Percentiles rank a stretch among this genome's conserved stretches.
Conservation (phyloP, 2,888 invertebrate genomes). For the Margaritifera margaritifera region DNA sequence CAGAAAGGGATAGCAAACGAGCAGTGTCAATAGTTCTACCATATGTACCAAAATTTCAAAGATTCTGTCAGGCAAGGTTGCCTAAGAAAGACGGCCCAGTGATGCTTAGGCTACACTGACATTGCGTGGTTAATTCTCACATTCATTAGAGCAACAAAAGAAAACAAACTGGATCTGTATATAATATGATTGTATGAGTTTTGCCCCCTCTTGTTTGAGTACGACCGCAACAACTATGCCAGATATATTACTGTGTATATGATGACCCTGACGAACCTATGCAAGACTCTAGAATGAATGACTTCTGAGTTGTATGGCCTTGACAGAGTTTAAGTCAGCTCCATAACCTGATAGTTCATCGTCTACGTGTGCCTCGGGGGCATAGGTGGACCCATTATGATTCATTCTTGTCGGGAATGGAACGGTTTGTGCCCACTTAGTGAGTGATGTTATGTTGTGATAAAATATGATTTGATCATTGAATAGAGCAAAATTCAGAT, state of each 20-base stretch:
- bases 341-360: no score
- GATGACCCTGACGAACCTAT: conserved; percentile 16
- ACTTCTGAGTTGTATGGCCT: no score
- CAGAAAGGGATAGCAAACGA: conserved; percentile 2
- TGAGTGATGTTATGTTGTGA: no score
- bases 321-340: no score
- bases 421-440: no score
- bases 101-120: conserved; percentile 29
- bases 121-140: conserved; percentile 15
- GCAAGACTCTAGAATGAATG: no score
- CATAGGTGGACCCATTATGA: no score
- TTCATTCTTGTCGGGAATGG: no score
- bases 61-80: conserved; percentile 10
- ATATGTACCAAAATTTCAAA: conserved; percentile 16
- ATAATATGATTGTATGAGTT: conserved; percentile 17
- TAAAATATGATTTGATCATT: no score
- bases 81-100: conserved; percentile 29
- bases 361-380: no score
- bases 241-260: conserved; percentile 27
- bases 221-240: conserved; percentile 29
- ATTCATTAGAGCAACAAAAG: conserved; percentile 27
- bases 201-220: conserved; percentile 27
- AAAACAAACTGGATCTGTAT: conserved; percentile 27
- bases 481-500: no score
- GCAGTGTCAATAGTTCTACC: conserved; percentile 2